Evolutionary conservation across 2,888 invertebrate species (phyloP), one percentile per base, ranked within the genome.

Genomic region (Thyatira batis): DNA sequence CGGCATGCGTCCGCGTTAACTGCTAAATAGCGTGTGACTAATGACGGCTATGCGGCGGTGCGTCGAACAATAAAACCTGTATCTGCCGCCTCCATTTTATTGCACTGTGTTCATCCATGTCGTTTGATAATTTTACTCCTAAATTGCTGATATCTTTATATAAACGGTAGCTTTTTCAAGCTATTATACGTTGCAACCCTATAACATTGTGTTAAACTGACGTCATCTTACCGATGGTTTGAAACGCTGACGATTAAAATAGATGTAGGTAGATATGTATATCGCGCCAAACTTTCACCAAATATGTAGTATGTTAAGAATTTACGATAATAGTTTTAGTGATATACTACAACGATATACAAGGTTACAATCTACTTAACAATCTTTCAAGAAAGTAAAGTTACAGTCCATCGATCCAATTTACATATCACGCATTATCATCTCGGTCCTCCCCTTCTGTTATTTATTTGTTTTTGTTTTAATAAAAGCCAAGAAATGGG

Each of bases 1-100:
- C 86, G 86, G 78, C 73, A 62, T 67, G 71, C 67, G 73, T 71
- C 68, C 61, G 62, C 76, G 79, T 80, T 90, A 91, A 92, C 90
- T 85, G 86, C 87, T 89, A 89, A 88, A 91, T 91, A 85, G 91
- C 91, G 90, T 91, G 91, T 85, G 78, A 85, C 79, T 88, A 89
- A 90, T 85, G 83, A 81, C 72, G 60, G 63, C 66, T 67, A 69
- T 60, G 55, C 46, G 49, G 59, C n/a, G 33, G 13, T 33, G 33
- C 39, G 60, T 63, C 55, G 43, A 55, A 72, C 71, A 69, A 63
- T 69, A 64, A 67, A 71, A 71, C 69, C 65, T 74, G 67, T 76
- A 71, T 63, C 60, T 60, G 61, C 53, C 57, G 61, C 55, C 57
- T 63, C 63, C 52, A 54, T 61, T 68, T 66, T 63, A 61, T 62